Conservation (phyloP, 1,140 invertebrate species). For the Drosophila simulans region DNA sequence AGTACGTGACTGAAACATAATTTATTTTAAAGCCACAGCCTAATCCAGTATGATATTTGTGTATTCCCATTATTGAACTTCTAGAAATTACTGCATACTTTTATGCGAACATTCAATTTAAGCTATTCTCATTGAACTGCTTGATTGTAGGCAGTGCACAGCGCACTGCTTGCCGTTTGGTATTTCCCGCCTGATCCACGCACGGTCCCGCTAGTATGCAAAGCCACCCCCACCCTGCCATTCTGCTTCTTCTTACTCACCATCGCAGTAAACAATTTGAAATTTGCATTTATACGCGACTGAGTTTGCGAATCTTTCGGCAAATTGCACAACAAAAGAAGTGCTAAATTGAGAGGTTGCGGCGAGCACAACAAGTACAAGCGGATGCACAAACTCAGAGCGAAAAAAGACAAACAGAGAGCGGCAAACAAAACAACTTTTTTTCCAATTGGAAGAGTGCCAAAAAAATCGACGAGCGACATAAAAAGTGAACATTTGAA, state of each 20-base stretch:
- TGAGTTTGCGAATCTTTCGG: slow-evolving; percentile 23
- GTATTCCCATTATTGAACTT: too few species aligned
- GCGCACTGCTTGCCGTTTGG: not conserved
- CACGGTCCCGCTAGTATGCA: slow-evolving; percentile 5
- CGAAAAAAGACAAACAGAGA: not conserved
- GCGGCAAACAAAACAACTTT: slow-evolving; percentile 20
- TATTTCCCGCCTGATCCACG: not conserved
- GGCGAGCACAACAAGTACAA: not conserved
- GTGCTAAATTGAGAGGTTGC: slow-evolving; percentile 32
- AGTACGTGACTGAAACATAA: too few species aligned
- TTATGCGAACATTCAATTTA: too few species aligned
- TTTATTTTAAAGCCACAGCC: too few species aligned
- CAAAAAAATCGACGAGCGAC: slow-evolving; percentile 18
- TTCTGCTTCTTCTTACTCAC: slow-evolving; percentile 5
- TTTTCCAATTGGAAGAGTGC: slow-evolving; percentile 38
- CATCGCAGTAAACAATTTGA: slow-evolving; percentile 41
- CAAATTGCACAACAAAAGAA: slow-evolving; percentile 30
- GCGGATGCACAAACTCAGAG: not conserved
- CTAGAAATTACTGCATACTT: too few species aligned
- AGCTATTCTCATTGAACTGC: not conserved
- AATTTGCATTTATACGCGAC: slow-evolving; percentile 29
- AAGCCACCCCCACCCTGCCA: not conserved
- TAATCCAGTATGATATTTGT: too few species aligned
- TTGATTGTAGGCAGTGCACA: not conserved
- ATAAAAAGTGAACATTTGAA: slow-evolving; percentile 22